Conservation (phyloP, 1,140 invertebrate genomes). For the Temnothorax curvispinosus region DNA sequence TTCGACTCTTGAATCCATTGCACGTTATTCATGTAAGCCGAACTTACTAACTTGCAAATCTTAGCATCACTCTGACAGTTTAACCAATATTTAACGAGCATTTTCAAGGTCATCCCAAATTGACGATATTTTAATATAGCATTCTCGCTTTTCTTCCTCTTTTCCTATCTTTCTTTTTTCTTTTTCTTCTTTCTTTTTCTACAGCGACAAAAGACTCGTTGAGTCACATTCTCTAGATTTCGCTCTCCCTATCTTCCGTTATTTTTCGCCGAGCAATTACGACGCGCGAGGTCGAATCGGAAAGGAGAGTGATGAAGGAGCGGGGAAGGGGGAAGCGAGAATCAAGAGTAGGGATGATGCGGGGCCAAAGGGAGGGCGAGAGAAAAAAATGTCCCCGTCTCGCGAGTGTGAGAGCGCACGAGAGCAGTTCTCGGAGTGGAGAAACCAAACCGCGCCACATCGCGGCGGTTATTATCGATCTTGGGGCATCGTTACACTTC, state of each 20-base stretch:
- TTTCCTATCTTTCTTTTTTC: background rate
- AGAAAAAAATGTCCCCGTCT: conserved; percentile 67
- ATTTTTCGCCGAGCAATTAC: conserved; percentile 54
- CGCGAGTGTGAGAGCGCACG: conserved; percentile 60
- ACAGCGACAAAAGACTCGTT: conserved; percentile 8
- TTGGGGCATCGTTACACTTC: conserved; percentile 73
- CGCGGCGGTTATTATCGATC: conserved; percentile 72
- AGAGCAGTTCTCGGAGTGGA: conserved; percentile 57
- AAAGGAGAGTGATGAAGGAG: conserved; percentile 13
- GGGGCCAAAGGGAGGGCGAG: background rate
- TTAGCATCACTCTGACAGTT: conserved; percentile 1
- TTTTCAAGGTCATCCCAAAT: conserved; percentile 22
- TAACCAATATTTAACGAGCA: conserved; percentile 25
- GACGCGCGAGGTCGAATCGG: conserved; percentile 18
- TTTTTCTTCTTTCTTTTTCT: background rate
- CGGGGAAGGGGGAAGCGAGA: conserved; percentile 18
- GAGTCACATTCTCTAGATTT: conserved; percentile 13
- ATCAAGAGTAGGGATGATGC: background rate
- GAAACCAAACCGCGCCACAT: conserved; percentile 65
- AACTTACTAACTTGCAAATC: conserved; percentile 32
- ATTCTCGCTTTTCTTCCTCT: conserved; percentile 6
- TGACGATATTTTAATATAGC: background rate
- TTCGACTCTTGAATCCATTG: background rate
- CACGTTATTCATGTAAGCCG: background rate
- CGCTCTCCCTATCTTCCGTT: conserved; percentile 10